Conservation (phyloP, 2,888 invertebrate species). For the Folsomia candida region DNA sequence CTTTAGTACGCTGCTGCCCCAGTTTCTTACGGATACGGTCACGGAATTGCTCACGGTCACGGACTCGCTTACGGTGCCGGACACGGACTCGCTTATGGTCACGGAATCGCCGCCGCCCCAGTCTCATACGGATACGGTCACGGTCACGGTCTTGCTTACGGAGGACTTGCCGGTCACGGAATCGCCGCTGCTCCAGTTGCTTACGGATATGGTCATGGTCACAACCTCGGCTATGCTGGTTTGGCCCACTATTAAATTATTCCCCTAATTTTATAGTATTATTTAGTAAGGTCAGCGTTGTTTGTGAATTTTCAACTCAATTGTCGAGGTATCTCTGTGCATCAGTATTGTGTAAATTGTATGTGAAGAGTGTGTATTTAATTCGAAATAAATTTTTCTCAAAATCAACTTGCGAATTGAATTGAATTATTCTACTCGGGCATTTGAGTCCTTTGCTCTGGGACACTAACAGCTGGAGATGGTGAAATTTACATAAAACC, state of each 20-base stretch:
- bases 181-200: constrained; percentile 9
- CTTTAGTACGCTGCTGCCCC: not conserved
- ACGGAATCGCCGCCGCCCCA: not conserved
- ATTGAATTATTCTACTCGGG: too few species aligned
- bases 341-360: too few species aligned
- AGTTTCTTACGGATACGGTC: not conserved
- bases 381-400: too few species aligned
- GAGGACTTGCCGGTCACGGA: not conserved
- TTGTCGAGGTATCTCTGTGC: too few species aligned
- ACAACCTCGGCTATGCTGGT: not conserved
- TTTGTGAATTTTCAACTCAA: too few species aligned
- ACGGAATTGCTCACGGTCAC: not conserved
- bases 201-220: not conserved
- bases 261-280: too few species aligned
- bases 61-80: not conserved
- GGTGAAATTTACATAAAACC: too few species aligned
- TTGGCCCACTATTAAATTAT: constrained; percentile 16
- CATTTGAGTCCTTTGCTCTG: too few species aligned
- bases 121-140: not conserved
- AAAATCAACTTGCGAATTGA: too few species aligned
- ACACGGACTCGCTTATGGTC: constrained; percentile 8
- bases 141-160: not conserved
- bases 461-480: too few species aligned
- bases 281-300: too few species aligned
- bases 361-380: too few species aligned